These are phyloP conservation scores for Baronia brevicornis DNA, from an alignment of 2,888 invertebrate genomes.

Conservation along the genomic window DNA sequence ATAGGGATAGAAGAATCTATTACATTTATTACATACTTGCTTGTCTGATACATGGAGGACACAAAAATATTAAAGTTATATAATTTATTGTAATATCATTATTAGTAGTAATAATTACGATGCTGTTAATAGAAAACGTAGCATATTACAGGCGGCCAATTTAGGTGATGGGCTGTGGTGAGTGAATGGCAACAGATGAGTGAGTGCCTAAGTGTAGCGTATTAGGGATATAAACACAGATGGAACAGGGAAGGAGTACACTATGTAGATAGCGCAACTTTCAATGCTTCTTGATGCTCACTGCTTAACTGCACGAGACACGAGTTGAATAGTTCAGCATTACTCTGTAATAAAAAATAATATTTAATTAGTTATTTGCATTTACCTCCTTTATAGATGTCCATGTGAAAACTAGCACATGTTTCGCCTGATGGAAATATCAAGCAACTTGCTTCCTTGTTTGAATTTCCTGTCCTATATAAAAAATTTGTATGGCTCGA, in stretches of 20 bases:
- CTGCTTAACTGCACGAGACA: slow-evolving; percentile 84
- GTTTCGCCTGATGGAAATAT: no score
- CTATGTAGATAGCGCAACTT: slow-evolving; percentile 79
- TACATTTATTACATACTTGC: slow-evolving; percentile 7
- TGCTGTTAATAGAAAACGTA: slow-evolving; percentile 11
- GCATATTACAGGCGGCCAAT: slow-evolving; percentile 29
- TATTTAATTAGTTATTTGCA: no score
- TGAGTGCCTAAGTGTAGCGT: slow-evolving; percentile 26
- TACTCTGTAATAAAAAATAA: slow-evolving; percentile 72
- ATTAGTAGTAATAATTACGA: slow-evolving; percentile 11
- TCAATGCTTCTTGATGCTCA: slow-evolving; percentile 89
- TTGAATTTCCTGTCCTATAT: no score
- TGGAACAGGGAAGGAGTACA: slow-evolving; percentile 14
- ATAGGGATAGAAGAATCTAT: slow-evolving; percentile 23
- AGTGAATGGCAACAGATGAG: slow-evolving; percentile 29
- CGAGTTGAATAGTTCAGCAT: slow-evolving; percentile 86
- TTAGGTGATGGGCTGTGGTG: slow-evolving; percentile 17
- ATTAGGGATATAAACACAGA: slow-evolving; percentile 29
- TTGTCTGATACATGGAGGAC: slow-evolving; percentile 10
- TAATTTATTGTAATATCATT: slow-evolving; percentile 14
- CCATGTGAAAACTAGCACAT: no score
- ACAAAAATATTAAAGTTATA: slow-evolving; percentile 18
- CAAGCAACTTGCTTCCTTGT: no score
- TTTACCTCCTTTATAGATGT: no score
- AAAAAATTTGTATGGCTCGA: no score